A percentile compares a stretch with the other conserved stretches of the same genome.
phyloP scores from a whole-genome alignment of 2,888 invertebrate species.

The Netelia melanura region DNA sequence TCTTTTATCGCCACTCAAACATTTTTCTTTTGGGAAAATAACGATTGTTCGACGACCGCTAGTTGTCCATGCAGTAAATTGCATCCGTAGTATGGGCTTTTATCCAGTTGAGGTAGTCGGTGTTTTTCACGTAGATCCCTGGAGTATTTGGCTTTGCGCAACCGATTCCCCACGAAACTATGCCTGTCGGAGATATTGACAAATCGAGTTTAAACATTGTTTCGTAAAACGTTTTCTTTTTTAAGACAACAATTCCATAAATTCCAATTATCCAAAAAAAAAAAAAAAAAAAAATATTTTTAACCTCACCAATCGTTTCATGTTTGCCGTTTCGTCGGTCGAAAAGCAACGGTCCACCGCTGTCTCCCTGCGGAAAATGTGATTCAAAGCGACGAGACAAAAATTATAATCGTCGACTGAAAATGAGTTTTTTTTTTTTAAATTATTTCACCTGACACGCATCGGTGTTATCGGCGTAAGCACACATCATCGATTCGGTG shows the following conservation, averaged over 20 bases:
- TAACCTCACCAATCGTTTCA: slow-evolving; percentile 87
- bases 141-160: slow-evolving; percentile 87
- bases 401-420: background rate
- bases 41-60: slow-evolving; percentile 18
- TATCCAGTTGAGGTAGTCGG: slow-evolving; percentile 81
- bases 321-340: slow-evolving; percentile 86
- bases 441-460: slow-evolving; percentile 87
- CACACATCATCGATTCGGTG: slow-evolving; percentile 88
- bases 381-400: background rate
- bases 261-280: background rate
- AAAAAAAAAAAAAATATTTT: slow-evolving; percentile 10
- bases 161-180: slow-evolving; percentile 89
- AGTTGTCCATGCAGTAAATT: slow-evolving; percentile 76
- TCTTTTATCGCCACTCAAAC: background rate
- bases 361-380: slow-evolving; percentile 87
- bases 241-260: slow-evolving; percentile 16
- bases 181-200: slow-evolving; percentile 82
- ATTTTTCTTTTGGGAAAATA: background rate
- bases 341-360: slow-evolving; percentile 88
- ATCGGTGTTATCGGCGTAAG: slow-evolving; percentile 87
- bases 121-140: slow-evolving; percentile 82
- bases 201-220: too few species aligned
- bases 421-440: background rate
- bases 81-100: slow-evolving; percentile 78
- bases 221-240: background rate